phyloP scores from a whole-genome alignment of 2,888 invertebrate genomes.

The Drosophila suboccidentalis region DNA sequence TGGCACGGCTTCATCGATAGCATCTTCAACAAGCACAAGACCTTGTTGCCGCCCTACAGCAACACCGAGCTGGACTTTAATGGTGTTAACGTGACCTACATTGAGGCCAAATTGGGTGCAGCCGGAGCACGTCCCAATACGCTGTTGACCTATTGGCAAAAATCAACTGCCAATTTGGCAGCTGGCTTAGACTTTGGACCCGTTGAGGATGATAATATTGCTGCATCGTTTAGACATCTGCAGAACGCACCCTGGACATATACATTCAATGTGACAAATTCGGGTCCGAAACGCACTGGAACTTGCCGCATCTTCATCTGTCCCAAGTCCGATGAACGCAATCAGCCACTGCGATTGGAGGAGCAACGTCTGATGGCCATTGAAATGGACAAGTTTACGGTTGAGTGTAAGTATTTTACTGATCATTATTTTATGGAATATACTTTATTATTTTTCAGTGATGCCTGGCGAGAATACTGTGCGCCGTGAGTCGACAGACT shows the following conservation, averaged over 20 bases:
- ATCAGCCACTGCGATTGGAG: constrained; percentile 87
- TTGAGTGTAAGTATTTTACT: constrained; percentile 86
- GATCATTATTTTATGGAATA: too few relatives aligned
- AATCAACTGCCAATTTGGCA: constrained; percentile 92
- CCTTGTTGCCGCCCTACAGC: constrained; percentile 87
- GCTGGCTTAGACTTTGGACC: constrained; percentile 93
- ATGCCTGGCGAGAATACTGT: constrained; percentile 89
- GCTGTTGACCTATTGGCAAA: constrained; percentile 92
- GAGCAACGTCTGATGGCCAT: constrained; percentile 89
- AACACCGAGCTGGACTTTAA: constrained; percentile 76
- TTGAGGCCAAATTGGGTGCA: constrained; percentile 69
- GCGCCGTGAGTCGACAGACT: constrained; percentile 89
- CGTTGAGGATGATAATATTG: constrained; percentile 88
- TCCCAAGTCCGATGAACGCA: constrained; percentile 89
- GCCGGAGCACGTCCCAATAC: constrained; percentile 86
- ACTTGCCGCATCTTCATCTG: constrained; percentile 90
- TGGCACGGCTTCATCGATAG: constrained; percentile 93
- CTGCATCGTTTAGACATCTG: constrained; percentile 91
- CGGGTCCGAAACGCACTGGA: constrained; percentile 86
- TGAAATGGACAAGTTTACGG: constrained; percentile 90
- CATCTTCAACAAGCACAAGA: constrained; percentile 91
- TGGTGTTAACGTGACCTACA: constrained; percentile 66
- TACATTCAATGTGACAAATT: constrained; percentile 88
- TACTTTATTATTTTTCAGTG: constrained; percentile 86
- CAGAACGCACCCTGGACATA: constrained; percentile 91